Base-by-base conservation (phyloP, 1,140 invertebrate species). In the Bathynomus jamesi region DNA sequence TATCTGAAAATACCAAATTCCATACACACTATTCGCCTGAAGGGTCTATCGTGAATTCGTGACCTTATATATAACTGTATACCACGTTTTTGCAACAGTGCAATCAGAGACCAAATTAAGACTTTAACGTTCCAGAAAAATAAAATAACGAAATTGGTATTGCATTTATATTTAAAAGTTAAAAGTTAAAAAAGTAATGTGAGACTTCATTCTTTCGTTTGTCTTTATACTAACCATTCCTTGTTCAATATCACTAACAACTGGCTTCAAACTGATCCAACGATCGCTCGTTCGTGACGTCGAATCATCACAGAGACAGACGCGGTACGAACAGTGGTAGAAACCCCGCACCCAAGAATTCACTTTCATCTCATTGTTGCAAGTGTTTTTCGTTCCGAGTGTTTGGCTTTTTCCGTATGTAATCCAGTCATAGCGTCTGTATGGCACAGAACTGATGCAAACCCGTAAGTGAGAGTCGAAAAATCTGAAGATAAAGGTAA, bases 261-360 rank as follows among this genome's bases (percentile, higher is more conserved):
- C 85, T 61, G 87, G 84, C 67, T 85, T 82, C 70, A 94, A 83
- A 81, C 90, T 94, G 81, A 94, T 89, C 81, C 89, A 92, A 73
- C 92, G 86, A 79, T 94, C 89, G 3, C 90, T 90, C 68, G 83
- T 84, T 0, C 83, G 68, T 28, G 86, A 86, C 70, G 86, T 83
- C 3, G 30, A 61, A 79, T 93, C 91, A 80, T 94, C 92, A 80
- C 92, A 95, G 29, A 91, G 84, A 79, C 93, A 95, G 79, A 95
- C 87, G 80, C 93, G 94, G 80, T 94, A 94, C 25, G 91, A 92
- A 82, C 93, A 95, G 80, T 94, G 92, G 86, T 88, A 91, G 74
- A 93, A 88, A 0, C 91, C 78, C 28, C 89, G 84, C 91, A 92
- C 94, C 91, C 92, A 94, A 73, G 90, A 92, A 79, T 94, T 90